Conservation (phyloP, 1,140 invertebrate genomes). For the roundworm (Caenorhabditis elegans) region DNA sequence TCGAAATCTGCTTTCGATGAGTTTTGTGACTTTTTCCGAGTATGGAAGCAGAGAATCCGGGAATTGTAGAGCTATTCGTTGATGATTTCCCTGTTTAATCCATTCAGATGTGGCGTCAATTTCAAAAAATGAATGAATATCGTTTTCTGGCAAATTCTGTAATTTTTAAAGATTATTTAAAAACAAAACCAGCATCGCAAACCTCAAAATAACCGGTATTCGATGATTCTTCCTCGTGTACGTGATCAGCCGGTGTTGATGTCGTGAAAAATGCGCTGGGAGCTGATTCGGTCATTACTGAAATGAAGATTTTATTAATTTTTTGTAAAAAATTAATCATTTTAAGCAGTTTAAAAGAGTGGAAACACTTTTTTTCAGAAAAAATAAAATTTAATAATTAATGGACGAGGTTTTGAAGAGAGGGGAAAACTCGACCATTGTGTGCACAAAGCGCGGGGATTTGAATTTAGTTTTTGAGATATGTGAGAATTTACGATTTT, state of each 20-base stretch:
- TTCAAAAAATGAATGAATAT: neutral
- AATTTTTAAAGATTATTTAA: neutral
- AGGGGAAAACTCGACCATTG: neutral
- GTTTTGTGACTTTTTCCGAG: neutral
- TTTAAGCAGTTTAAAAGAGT: too few species aligned
- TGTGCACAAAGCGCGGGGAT: neutral
- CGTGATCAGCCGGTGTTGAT: neutral
- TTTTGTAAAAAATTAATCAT: too few species aligned
- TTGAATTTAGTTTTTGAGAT: too few species aligned
- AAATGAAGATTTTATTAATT: neutral
- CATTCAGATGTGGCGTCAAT: neutral
- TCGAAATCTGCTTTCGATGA: neutral
- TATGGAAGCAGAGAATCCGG: conserved; percentile 31
- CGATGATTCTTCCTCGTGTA: neutral
- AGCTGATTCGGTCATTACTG: neutral
- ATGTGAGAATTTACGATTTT: too few species aligned
- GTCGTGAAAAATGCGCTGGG: neutral
- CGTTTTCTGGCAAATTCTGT: neutral
- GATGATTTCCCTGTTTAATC: neutral
- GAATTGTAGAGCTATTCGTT: conserved; percentile 40
- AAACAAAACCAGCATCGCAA: neutral
- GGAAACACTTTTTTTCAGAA: too few species aligned
- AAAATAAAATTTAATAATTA: neutral
- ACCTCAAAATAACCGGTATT: neutral
- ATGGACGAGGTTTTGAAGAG: neutral